Evolutionary conservation across 2,888 invertebrate genomes (phyloP).

Genomic region (Allygus modestus): DNA sequence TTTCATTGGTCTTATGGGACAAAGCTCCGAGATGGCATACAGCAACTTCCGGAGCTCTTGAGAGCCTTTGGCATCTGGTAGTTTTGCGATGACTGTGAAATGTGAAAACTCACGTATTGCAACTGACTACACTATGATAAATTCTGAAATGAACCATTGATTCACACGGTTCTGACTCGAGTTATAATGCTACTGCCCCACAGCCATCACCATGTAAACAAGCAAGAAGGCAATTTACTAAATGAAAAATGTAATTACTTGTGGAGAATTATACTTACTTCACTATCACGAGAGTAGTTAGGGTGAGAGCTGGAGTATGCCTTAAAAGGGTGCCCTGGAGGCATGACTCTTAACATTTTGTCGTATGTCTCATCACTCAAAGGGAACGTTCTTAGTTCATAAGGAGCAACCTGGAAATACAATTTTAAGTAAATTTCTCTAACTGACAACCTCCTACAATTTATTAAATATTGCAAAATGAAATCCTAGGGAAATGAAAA

Average conservation of each 20-base stretch:
- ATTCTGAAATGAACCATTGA: too few species aligned
- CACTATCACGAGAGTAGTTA: constrained; percentile 61
- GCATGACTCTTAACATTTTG: constrained; percentile 84
- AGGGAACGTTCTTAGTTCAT: constrained; percentile 86
- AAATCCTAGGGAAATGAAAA: too few species aligned
- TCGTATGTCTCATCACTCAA: constrained; percentile 83
- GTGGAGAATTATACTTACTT: constrained; percentile 57
- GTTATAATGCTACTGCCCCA: background rate
- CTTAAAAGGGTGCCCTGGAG: constrained; percentile 72
- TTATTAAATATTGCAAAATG: background rate
- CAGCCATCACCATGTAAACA: constrained; percentile 1
- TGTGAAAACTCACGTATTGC: too few species aligned
- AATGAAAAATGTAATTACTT: background rate
- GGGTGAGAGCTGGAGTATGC: constrained; percentile 61
- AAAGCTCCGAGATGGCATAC: too few species aligned
- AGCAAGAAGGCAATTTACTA: constrained; percentile 8
- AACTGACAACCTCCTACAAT: constrained; percentile 1
- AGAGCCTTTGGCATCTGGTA: too few species aligned
- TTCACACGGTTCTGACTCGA: too few species aligned
- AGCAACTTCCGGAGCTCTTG: too few species aligned
- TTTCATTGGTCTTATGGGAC: too few species aligned
- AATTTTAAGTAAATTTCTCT: constrained; percentile 13
- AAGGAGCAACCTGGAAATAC: constrained; percentile 82
- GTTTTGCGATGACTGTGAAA: too few species aligned
- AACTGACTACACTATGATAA: too few species aligned